These are phyloP conservation scores for Ataeniobius toweri DNA, from an alignment of 2,797 vertebrate species.

Conservation along the genomic window DNA sequence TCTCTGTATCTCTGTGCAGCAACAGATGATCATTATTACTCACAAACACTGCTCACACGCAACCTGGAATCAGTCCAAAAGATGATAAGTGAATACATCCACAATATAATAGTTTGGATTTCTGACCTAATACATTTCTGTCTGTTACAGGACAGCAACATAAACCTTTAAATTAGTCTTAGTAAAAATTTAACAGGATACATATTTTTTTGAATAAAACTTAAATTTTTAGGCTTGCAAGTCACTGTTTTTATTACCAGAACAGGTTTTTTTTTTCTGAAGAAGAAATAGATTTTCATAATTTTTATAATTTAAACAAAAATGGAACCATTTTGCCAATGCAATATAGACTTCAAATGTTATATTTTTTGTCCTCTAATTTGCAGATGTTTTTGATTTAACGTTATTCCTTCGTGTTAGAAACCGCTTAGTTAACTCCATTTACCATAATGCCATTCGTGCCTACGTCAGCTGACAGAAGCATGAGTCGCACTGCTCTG, in stretches of 20 bases:
- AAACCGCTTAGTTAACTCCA: conserved; percentile 49
- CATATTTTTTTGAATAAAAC: neutral
- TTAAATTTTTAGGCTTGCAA: neutral
- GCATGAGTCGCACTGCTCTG: conserved; percentile 55
- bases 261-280: neutral
- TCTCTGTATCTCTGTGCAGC: conserved; percentile 71
- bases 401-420: neutral
- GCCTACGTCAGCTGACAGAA: conserved; percentile 50
- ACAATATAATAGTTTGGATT: conserved; percentile 15
- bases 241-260: neutral
- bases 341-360: neutral
- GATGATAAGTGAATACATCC: conserved; percentile 43
- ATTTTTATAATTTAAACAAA: neutral
- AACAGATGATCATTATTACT: conserved; percentile 80
- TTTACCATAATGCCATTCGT: conserved; percentile 64
- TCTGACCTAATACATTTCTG: conserved; percentile 22
- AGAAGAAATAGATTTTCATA: too few relatives aligned
- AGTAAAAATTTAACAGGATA: neutral
- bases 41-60: conserved; percentile 79
- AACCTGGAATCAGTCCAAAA: conserved; percentile 62
- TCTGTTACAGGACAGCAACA: neutral
- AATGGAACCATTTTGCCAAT: neutral
- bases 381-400: neutral
- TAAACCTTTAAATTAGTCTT: neutral
- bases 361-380: neutral